Percentiles rank a stretch among this genome's conserved stretches.
These are phyloP conservation scores for Rhinoraja longicauda DNA, from an alignment of 2,797 vertebrate species.

Conservation along the genomic window DNA sequence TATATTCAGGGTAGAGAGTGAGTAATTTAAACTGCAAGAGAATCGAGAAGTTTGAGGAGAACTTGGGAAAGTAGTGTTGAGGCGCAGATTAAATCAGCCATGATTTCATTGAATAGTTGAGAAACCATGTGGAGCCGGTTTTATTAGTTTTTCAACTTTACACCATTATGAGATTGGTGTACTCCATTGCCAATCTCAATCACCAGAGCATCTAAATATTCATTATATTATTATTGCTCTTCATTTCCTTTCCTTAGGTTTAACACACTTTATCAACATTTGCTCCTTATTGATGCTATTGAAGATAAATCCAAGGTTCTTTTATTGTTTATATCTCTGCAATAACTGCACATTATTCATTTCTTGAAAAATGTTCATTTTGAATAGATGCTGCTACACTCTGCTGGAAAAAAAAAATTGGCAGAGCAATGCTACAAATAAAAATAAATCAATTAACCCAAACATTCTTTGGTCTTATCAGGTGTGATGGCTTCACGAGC, in stretches of 20 bases:
- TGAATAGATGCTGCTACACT: background rate
- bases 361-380: background rate
- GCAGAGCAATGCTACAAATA: background rate
- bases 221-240: background rate
- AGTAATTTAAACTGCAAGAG: too few relatives aligned
- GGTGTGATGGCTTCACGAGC: background rate
- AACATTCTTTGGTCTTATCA: background rate
- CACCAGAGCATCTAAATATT: background rate
- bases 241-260: background rate
- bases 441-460: constrained; percentile 11
- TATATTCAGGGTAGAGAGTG: too few relatives aligned
- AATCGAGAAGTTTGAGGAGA: too few relatives aligned
- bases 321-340: background rate
- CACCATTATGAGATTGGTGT: background rate
- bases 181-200: background rate
- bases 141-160: too few relatives aligned
- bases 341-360: background rate
- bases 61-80: too few relatives aligned
- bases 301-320: background rate
- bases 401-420: background rate
- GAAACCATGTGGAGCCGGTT: too few relatives aligned
- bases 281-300: background rate
- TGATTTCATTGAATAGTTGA: too few relatives aligned
- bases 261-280: background rate
- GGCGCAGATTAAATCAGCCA: too few relatives aligned